Evolutionary conservation across 2,888 invertebrate genomes (phyloP), one percentile per base, ranked within the genome.

Genomic region (Chrysopilus asiliformis): DNA sequence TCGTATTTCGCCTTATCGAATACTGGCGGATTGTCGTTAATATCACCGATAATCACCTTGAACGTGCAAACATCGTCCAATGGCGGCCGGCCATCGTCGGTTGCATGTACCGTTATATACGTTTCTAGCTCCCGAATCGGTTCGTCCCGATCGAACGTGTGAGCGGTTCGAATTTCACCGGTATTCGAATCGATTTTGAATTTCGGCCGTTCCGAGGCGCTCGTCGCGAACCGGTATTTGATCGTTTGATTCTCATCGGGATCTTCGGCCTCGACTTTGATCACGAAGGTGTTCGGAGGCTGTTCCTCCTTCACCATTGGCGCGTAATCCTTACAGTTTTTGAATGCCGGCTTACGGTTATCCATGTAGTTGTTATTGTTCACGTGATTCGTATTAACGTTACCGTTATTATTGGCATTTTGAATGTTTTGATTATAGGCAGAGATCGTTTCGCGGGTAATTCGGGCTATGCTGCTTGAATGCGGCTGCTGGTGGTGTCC

Each of bases 1-100:
- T 62, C 53, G 63, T 68, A 60, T 73, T 78, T 51, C 58, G 70
- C 76, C 68, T 64, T 54, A 54, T 66, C 57, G 47, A 60, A 57
- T 12, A 61, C 58, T 12, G 59, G 60, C 12, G 58, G 67, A 56
- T 94, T 94, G 60, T 97, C 95, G 65, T 97, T 97, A 55, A 89
- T 77, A 64, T 95, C 95, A 53, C 76, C 77, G 45, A 94, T 83
- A 44, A 79, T 76, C 37, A 93, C 84, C 67, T 82, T 85, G 58
- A 95, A 85, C 4, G 90, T 90, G 63, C 95, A 95, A 37, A 89
- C 84, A 52, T 91, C 91, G 49, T 89, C 89, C 35, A 95, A 67
- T 32, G 81, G 79, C 1, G 91, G 90, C 47, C 78, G 74, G 1
- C 94, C 95, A 58, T 91, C 85, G 65, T 95, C 95, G 39, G 83